Evolutionary conservation across 2,113 vertebrate genomes (phyloP), one percentile per base, ranked within the genome.

Genomic region (Sander vitreus): DNA sequence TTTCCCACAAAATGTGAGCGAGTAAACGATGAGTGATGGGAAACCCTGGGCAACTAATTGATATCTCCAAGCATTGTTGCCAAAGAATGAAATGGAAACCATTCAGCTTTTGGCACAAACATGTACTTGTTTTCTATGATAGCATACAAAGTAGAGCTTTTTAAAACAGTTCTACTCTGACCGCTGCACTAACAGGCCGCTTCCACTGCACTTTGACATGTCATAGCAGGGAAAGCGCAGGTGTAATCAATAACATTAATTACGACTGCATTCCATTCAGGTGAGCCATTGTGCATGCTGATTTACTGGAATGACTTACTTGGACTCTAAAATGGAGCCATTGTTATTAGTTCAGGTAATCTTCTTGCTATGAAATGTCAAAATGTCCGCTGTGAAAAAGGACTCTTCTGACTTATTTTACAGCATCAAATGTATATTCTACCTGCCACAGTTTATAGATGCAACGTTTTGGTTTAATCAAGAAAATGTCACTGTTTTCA

Each of bases 181-280:
- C 54, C 16, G 12, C 8, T 11, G 21, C 8, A 14, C 2, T 16
- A 50, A 50, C 2, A 25, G 11, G 48, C 16, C 7, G 1, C 25
- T 71, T 66, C 50, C 5, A 6, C 30, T 5, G 15, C n/a, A 18
- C 45, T 50, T 63, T 43, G 47, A 58, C 72, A 9, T 66, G 66
- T 60, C 58, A 25, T 2, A 21, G 62, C 60, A 77, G 69, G 67
- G 39, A 47, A 55, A 27, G 18, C 39, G 39, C 4, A 50, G 50
- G n/a, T 68, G 21, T 62, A 71, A 77, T 78, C 68, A 84, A 67
- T 75, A 36, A 67, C 68, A 73, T 27, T 60, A 75, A 68, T 53
- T 48, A 63, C 6, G 1, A 25, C 15, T 58, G 48, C 62, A 68
- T 85, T 81, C 70, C 66, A 39, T 36, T 57, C 1, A 18, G 45